Base-by-base conservation (phyloP, 1,140 invertebrate species). In the Zaprionus kolodkinae region DNA sequence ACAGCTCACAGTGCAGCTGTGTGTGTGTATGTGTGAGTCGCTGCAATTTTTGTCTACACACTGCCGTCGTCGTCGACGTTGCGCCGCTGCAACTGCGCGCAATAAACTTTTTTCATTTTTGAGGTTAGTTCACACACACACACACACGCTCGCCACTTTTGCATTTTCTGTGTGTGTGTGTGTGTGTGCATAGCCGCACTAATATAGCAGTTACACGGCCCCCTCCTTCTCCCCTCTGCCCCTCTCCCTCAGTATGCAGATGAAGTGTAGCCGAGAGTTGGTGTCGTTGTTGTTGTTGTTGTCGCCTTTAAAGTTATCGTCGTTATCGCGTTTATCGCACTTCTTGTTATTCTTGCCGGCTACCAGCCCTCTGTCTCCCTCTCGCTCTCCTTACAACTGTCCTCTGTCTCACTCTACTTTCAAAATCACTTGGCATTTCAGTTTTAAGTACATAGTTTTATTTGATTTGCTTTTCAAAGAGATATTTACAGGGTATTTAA, bases 61-160 rank as follows among this genome's bases (percentile, higher is more conserved):
- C 54, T 43, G 64, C 65, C 15, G 21, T 21, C 21, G 21, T 21
- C 21, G 79, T 40, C 5, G 38, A 9, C 38, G 38, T 40, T 65
- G 55, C 68, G 45, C 56, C 66, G 66, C 72, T 75, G 72, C 67
- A 74, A 75, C 72, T 75, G 77, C 74, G 69, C 78, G 80, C 71
- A 89, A 89, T 89, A 79, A 88, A 78, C 81, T 76, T 79, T 30
- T 76, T 79, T n/a, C n/a, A n/a, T n/a, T 21, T 89, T 86, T 89
- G 86, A 89, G 85, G 85, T 89, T 89, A 89, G 85, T 89, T 66
- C 72, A 70, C 72, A 74, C 71, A 21, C 13, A 72, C 21, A 71
- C 38, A 64, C n/a, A 50, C 33, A 30, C 30, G 17, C n/a, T 50
- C 17, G 15, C 35, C 25, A 61, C 17, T 17, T 30, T 33, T 55